phyloP scores from a whole-genome alignment of 2,797 vertebrate species.

The Acanthiza pusilla region DNA sequence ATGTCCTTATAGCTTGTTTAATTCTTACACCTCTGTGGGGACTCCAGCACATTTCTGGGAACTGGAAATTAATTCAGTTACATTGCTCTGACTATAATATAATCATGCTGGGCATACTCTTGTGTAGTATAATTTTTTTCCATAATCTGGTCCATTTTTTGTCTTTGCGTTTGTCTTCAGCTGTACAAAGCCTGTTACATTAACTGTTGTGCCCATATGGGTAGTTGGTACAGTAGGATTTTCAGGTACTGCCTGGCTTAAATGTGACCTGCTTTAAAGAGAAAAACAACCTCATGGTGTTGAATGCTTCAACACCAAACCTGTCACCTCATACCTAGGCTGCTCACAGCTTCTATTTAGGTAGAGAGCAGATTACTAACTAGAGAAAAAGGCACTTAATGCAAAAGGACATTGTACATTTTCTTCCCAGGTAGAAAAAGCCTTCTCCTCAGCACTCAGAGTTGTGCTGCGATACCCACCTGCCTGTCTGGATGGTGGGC shows the following conservation, averaged over 20 bases:
- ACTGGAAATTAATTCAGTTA: conserved; percentile 40
- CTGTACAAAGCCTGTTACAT: background rate
- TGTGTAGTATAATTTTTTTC: background rate
- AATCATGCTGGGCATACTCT: background rate
- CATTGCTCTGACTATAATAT: background rate
- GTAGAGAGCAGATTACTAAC: background rate
- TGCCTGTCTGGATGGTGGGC: background rate
- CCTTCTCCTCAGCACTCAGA: rapidly evolving
- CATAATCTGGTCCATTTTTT: background rate
- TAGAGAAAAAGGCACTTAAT: background rate
- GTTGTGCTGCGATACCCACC: rapidly evolving
- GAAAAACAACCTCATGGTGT: background rate
- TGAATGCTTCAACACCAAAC: background rate
- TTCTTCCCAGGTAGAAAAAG: background rate
- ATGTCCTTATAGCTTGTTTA: background rate
- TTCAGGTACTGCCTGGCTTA: background rate
- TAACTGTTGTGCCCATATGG: background rate
- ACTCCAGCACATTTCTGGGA: conserved; percentile 16
- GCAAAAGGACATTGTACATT: background rate
- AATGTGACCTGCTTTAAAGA: background rate
- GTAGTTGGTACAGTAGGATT: background rate
- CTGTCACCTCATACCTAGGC: background rate
- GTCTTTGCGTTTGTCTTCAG: background rate
- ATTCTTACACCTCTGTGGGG: conserved; percentile 30
- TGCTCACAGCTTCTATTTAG: background rate